These are phyloP conservation scores for Leucozona laternaria DNA, from an alignment of 2,888 invertebrate genomes.

Conservation along the genomic window DNA sequence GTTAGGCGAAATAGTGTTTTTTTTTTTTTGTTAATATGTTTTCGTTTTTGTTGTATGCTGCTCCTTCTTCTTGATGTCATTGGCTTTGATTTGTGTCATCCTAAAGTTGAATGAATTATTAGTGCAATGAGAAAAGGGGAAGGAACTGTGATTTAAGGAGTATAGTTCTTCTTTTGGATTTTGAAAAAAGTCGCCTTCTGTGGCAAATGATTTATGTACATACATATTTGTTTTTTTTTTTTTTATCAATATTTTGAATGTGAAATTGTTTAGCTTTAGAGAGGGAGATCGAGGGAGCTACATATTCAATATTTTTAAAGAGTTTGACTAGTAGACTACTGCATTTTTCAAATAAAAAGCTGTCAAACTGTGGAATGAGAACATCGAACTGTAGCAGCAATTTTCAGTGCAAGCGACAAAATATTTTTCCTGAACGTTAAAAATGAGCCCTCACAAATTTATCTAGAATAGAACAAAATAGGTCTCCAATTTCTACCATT, in stretches of 20 bases:
- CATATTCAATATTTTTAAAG: not conserved
- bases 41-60: constrained; percentile 10
- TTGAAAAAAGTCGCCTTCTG: not conserved
- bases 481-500: too few relatives aligned
- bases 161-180: not conserved
- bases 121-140: not conserved
- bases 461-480: too few relatives aligned
- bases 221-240: not conserved
- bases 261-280: not conserved
- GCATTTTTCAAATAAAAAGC: not conserved
- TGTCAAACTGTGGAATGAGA: too few relatives aligned
- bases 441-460: too few relatives aligned
- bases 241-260: constrained; percentile 4
- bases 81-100: constrained; percentile 67
- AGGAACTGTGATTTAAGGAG: constrained; percentile 13
- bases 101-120: constrained; percentile 50
- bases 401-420: too few relatives aligned
- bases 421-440: too few relatives aligned
- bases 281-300: not conserved
- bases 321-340: not conserved
- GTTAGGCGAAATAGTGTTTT: constrained; percentile 31
- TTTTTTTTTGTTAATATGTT: constrained; percentile 12
- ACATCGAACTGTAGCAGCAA: too few relatives aligned
- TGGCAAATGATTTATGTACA: not conserved
- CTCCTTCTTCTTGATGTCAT: constrained; percentile 50